These are phyloP conservation scores for Ecliptopera silaceata DNA, from an alignment of 2,888 invertebrate genomes.

Conservation along the genomic window DNA sequence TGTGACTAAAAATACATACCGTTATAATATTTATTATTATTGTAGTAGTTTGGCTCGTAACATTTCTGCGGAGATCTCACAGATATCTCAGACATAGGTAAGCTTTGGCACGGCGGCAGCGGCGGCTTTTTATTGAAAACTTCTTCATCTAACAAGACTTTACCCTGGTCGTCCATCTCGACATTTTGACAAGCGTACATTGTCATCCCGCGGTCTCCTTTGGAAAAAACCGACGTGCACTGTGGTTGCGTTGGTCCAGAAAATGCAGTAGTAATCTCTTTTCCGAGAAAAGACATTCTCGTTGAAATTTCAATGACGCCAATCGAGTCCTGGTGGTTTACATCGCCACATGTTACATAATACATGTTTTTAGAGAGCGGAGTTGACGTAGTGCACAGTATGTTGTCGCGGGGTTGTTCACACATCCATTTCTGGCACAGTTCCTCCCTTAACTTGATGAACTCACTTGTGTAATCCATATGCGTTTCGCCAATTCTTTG, in stretches of 20 bases:
- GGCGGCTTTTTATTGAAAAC: slow-evolving; percentile 52
- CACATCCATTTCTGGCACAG: slow-evolving; percentile 68
- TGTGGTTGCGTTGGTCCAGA: slow-evolving; percentile 60
- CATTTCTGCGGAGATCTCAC: slow-evolving; percentile 44
- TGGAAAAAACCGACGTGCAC: slow-evolving; percentile 58
- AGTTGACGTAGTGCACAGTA: slow-evolving; percentile 70
- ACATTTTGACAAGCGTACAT: slow-evolving; percentile 76
- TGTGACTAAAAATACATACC: slow-evolving; percentile 36
- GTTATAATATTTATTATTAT: slow-evolving; percentile 33
- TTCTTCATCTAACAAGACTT: slow-evolving; percentile 71
- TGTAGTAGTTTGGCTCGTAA: slow-evolving; percentile 35
- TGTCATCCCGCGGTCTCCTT: slow-evolving; percentile 71
- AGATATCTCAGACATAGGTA: slow-evolving; percentile 54
- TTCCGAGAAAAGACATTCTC: slow-evolving; percentile 75
- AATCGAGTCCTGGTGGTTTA: slow-evolving; percentile 61
- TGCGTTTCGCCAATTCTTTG: slow-evolving; percentile 69
- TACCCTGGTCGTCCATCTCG: slow-evolving; percentile 75
- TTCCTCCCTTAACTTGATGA: slow-evolving; percentile 60
- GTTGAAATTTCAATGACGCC: slow-evolving; percentile 71
- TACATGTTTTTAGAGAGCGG: slow-evolving; percentile 70
- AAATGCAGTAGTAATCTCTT: slow-evolving; percentile 76
- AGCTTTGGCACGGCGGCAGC: slow-evolving; percentile 43
- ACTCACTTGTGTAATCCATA: slow-evolving; percentile 69
- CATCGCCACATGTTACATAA: slow-evolving; percentile 63
- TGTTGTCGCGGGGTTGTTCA: slow-evolving; percentile 69